Evolutionary conservation across 2,888 invertebrate species (phyloP), one percentile per base, ranked within the genome.

Genomic region (Eurytoma californica): DNA sequence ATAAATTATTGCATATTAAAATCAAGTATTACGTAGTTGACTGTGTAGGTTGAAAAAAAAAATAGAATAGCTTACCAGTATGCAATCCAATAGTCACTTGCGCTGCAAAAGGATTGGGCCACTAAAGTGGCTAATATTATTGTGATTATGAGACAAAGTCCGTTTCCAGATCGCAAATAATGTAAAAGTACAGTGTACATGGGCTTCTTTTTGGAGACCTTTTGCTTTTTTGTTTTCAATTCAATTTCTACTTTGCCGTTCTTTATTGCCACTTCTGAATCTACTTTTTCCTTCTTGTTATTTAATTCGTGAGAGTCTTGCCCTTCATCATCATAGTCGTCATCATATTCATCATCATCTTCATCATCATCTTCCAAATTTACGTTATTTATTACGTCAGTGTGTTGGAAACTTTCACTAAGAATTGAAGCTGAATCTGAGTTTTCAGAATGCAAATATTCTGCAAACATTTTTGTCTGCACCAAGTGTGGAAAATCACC

Each of bases 11-110:
- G 30, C 30, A n/a, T n/a, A n/a, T n/a, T n/a, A 30, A 30, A 2
- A 30, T 30, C 4, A 30, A 2, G 30, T 30, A n/a, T n/a, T n/a
- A n/a, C n/a, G n/a, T n/a, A n/a, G n/a, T n/a, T n/a, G n/a, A n/a
- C n/a, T n/a, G n/a, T n/a, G n/a, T n/a, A n/a, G n/a, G n/a, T n/a
- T n/a, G n/a, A n/a, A 30, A 4, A 30, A 30, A 30, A 30, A 30
- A 3, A 3, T 30, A 4, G 30, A 30, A 30, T 30, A 30, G 85
- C 90, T 91, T 90, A 95, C 96, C 96, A 96, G 85, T 93, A 90
- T 1, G 94, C 94, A 0, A 96, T 92, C 95, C 95, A 96, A 86
- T 95, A 94, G 89, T 97, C 96, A 69, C 93, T 92, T 70, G 93
- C 92, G 65, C 95, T 95, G 76, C 94, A 94, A 73, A 94, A 90